Base-by-base conservation (phyloP, 2,797 vertebrate genomes). In the Harpagifer antarcticus region DNA sequence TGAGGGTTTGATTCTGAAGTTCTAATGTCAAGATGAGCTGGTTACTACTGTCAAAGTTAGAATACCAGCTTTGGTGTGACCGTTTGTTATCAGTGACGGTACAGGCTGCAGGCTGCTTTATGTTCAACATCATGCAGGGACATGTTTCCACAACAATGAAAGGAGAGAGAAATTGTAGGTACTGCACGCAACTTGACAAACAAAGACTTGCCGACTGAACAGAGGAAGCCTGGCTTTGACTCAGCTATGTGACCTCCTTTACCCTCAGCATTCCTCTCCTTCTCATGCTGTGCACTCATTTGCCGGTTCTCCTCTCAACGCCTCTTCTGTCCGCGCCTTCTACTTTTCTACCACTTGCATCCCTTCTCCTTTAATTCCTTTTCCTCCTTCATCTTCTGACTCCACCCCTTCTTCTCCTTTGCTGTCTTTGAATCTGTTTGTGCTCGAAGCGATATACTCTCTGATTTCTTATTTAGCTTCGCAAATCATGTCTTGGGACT, bases 181-280 rank as follows among this genome's bases (percentile, higher is more conserved):
- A n/a, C 9, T 12, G 33, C 20, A 62, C 68, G 58, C 5, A 70
- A 15, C 0, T 2, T 40, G 52, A 68, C 63, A 80, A 72, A 62
- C 17, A 69, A 16, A 68, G 53, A 85, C 75, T 59, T 68, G 42
- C 59, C 1, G 10, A 50, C 15, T 16, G 49, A 68, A 57, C 13
- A 60, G n/a, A 79, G 54, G 37, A 81, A 54, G 50, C 16, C 55
- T 89, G 82, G 84, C 64, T 10, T 50, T 13, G 53, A 73, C 9
- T 78, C 88, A 86, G 82, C 67, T 83, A 86, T 83, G 55, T 62
- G 55, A 74, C 74, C 74, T 79, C 54, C n/a, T 58, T 78, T 76
- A 0, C 14, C 42, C 27, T 64, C 58, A 20, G 11, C 61, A 61
- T 57, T 52, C 63, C 48, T 66, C 49, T 68, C 53, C 14, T 67